phyloP scores from a whole-genome alignment of 64 coral and sea anemone species.

The Orbicella faveolata region DNA sequence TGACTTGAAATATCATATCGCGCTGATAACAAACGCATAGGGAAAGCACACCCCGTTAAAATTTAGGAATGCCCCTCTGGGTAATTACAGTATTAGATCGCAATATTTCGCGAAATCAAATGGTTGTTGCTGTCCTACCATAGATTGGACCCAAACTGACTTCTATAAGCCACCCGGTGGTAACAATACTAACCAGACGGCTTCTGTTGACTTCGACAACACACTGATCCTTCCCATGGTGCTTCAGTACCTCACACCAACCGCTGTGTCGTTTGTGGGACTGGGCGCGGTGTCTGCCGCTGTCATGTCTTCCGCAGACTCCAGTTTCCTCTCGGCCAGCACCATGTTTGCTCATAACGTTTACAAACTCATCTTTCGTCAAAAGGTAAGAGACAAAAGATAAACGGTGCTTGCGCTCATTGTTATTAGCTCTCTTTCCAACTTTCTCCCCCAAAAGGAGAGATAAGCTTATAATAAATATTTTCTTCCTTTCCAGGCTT shows the following conservation, averaged over 20 bases:
- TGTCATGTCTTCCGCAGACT: slow-evolving; percentile 96
- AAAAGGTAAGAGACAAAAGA: slow-evolving; percentile 24
- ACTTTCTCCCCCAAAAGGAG: not conserved
- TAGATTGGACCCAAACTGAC: slow-evolving; percentile 78
- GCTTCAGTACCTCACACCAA: slow-evolving; percentile 75
- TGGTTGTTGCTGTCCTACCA: not conserved
- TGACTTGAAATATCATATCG: no score
- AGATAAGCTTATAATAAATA: not conserved
- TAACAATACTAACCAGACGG: slow-evolving; percentile 39
- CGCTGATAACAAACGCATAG: not conserved
- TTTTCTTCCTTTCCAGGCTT: slow-evolving; percentile 70
- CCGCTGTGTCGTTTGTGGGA: slow-evolving; percentile 74
- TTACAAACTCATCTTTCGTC: slow-evolving; percentile 73
- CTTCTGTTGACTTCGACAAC: slow-evolving; percentile 24
- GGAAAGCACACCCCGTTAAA: no score
- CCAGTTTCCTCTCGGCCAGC: slow-evolving; percentile 68
- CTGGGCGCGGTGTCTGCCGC: slow-evolving; percentile 89
- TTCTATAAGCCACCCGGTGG: slow-evolving; percentile 44
- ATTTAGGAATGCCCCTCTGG: no score
- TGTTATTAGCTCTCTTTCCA: not conserved
- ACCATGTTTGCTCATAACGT: slow-evolving; percentile 83
- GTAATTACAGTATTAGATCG: no score
- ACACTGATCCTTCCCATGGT: slow-evolving; percentile 81
- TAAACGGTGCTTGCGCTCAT: no score
- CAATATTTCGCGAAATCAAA: not conserved